Conservation (phyloP, 2,888 invertebrate genomes). For the Spisula subtruncata region DNA sequence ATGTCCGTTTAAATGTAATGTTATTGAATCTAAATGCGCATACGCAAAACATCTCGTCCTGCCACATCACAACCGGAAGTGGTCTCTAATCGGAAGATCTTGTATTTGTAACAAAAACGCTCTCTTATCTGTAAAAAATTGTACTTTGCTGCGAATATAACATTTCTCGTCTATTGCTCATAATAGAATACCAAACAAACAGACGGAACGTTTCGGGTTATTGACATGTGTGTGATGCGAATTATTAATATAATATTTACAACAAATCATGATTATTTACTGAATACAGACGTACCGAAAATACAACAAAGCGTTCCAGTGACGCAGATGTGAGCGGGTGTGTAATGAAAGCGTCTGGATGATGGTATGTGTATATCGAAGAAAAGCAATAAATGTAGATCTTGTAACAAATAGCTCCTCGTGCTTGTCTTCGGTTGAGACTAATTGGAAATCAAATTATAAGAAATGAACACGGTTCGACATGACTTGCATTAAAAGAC, state of each 20-base stretch:
- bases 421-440: conserved; percentile 44
- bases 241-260: conserved; percentile 4
- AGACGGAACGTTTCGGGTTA: not conserved
- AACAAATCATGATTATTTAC: not conserved
- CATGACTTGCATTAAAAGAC: conserved; percentile 60
- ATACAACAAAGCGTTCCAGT: not conserved
- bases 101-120: too few relatives aligned
- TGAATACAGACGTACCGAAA: not conserved
- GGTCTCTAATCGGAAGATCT: too few relatives aligned
- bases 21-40: too few relatives aligned
- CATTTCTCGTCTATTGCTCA: too few relatives aligned
- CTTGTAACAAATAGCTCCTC: conserved; percentile 15
- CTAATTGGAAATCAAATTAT: conserved; percentile 59
- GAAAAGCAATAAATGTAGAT: conserved; percentile 25
- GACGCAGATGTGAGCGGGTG: conserved; percentile 2
- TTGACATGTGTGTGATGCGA: not conserved
- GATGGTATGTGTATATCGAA: not conserved
- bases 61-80: too few relatives aligned
- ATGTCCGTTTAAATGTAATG: too few relatives aligned
- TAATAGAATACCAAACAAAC: too few relatives aligned
- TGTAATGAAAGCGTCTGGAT: conserved; percentile 19
- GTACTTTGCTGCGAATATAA: too few relatives aligned
- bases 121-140: too few relatives aligned
- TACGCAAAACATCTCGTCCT: too few relatives aligned
- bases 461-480: conserved; percentile 51